Evolutionary conservation across 2,797 vertebrate genomes (phyloP), one percentile per base, ranked within the genome.

Genomic region (Neosilurus mollespiculum): DNA sequence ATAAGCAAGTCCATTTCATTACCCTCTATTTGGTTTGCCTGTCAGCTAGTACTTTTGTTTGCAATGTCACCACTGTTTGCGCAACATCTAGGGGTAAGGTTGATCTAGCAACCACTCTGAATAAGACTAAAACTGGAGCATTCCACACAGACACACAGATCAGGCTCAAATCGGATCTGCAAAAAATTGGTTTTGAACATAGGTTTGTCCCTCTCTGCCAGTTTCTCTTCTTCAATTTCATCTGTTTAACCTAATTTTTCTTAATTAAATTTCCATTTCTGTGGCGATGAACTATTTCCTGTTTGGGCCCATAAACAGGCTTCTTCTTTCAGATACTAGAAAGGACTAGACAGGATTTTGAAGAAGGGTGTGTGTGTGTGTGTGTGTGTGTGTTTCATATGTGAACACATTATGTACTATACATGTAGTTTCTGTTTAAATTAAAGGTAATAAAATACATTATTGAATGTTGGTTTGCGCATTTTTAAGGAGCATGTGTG

Each of bases 261-360:
- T 76, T 58, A 58, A 56, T 34, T 37, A 20, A 7, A 76, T 76
- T 75, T 7, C 70, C 9, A 69, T 71, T 72, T 72, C 7, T 53
- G 70, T 72, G n/a, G 49, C 24, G n/a, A 72, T 54, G 49, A 43
- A 24, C 49, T 53, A 54, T 72, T 72, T 72, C 70, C 70, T 72
- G 70, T 72, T 15, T 34, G 18, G 11, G 4, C 58, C 18, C 15
- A 58, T 58, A 76, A 76, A 58, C 54, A 76, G 54, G 16, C 9
- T 37, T 22, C 16, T 76, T 58, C 10, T 76, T 12, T 22, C 2
- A 37, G 15, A 56, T 30, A 5, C 8, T 43, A 54, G 5, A 72
- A 1, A 54, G 53, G 26, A 58, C 10, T 20, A 53, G 70, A 72
- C 70, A 72, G 49, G 49, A 72, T 53, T 20, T 51, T 51, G 14